phyloP scores from a whole-genome alignment of 1,140 invertebrate genomes.

The Drosophila bocki region DNA sequence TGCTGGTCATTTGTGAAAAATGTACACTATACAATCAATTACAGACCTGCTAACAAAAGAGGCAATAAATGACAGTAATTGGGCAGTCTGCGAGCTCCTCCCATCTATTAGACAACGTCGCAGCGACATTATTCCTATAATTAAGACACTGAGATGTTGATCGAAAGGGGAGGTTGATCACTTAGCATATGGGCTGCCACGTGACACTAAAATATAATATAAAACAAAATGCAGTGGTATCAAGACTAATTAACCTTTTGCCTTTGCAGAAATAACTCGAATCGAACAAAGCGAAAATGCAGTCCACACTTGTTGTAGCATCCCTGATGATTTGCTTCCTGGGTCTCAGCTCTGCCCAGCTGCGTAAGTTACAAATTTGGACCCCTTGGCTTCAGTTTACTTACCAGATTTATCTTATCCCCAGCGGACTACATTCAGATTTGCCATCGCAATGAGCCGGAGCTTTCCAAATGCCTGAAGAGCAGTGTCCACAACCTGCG shows the following conservation, averaged over 20 bases:
- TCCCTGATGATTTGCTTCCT: constrained; percentile 45
- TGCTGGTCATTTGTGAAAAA: constrained; percentile 10
- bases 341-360: constrained; percentile 27
- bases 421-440: constrained; percentile 88
- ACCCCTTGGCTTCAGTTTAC: not conserved
- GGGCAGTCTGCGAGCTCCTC: constrained; percentile 17
- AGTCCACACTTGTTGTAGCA: constrained; percentile 45
- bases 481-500: constrained; percentile 86
- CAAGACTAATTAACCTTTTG: not conserved
- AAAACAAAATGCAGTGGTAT: not conserved
- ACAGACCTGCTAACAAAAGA: constrained; percentile 6
- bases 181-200: constrained; percentile 12
- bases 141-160: constrained; percentile 18
- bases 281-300: constrained; percentile 35
- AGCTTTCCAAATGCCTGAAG: constrained; percentile 86
- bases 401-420: not conserved
- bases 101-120: constrained; percentile 39
- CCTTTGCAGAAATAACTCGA: constrained; percentile 5
- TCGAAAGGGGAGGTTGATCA: constrained; percentile 17
- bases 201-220: constrained; percentile 2
- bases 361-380: constrained; percentile 56
- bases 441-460: constrained; percentile 87
- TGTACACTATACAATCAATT: constrained; percentile 23
- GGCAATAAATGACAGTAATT: constrained; percentile 36
- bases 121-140: constrained; percentile 36